These are phyloP conservation scores for Apantesis nais DNA, from an alignment of 2,888 invertebrate species.

Conservation along the genomic window DNA sequence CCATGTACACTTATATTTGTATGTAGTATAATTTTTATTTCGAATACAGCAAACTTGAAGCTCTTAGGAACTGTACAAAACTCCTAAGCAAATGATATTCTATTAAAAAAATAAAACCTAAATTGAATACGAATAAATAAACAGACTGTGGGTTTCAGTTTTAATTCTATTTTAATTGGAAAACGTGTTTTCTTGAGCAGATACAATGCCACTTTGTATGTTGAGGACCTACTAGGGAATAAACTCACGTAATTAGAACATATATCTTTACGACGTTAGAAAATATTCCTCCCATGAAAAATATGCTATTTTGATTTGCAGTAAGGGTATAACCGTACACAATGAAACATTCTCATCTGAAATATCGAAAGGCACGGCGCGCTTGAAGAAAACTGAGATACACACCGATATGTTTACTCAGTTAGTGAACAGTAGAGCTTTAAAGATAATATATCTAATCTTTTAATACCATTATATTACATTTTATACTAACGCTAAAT, in stretches of 20 bases:
- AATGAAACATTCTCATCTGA: not conserved
- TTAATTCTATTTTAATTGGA: slow-evolving; percentile 51
- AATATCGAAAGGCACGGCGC: not conserved
- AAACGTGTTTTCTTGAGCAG: slow-evolving; percentile 44
- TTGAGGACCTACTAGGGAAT: slow-evolving; percentile 7
- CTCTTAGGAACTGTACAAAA: not conserved
- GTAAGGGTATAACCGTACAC: no score
- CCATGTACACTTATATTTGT: no score
- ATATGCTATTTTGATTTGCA: no score
- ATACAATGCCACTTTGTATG: slow-evolving; percentile 12
- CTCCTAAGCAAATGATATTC: slow-evolving; percentile 5
- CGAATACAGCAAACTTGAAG: not conserved
- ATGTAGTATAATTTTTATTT: not conserved
- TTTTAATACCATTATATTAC: no score
- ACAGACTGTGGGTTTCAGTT: slow-evolving; percentile 26
- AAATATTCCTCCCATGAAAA: not conserved
- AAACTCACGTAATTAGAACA: not conserved
- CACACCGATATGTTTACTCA: no score
- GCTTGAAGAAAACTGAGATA: not conserved
- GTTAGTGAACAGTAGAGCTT: no score
- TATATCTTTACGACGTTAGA: not conserved
- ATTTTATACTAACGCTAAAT: no score
- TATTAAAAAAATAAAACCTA: slow-evolving; percentile 14
- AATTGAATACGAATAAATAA: slow-evolving; percentile 24
- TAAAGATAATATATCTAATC: no score